Evolutionary conservation across 2,888 invertebrate species (phyloP).

Genomic region (Rhaphigaster nebulosa): DNA sequence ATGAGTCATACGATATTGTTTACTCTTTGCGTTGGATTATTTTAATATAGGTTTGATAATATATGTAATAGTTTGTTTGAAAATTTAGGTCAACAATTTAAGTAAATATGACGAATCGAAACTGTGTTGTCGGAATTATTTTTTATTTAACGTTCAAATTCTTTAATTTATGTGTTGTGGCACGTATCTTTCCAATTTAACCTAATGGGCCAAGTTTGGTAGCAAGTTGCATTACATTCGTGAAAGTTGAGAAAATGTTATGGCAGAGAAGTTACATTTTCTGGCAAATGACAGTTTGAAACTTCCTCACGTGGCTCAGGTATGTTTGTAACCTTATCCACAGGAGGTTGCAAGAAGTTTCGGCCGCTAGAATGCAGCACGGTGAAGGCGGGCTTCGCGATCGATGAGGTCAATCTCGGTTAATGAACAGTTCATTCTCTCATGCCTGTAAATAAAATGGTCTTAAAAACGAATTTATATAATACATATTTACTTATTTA

Average conservation of each 20-base stretch:
- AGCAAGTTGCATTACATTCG: neutral
- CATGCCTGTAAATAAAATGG: neutral
- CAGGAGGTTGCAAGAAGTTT: slow-evolving; percentile 43
- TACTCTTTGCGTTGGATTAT: neutral
- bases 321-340: neutral
- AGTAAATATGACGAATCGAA: neutral
- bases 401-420: slow-evolving; percentile 50
- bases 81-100: neutral
- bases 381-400: neutral
- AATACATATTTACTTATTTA: neutral
- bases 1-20: neutral
- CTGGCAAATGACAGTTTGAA: slow-evolving; percentile 1
- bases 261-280: neutral
- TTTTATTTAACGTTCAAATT: neutral
- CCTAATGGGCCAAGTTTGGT: too few relatives aligned
- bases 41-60: neutral
- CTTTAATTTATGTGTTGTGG: neutral
- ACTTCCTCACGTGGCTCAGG: neutral
- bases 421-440: slow-evolving; percentile 57
- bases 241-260: neutral
- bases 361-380: slow-evolving; percentile 4
- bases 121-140: neutral
- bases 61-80: slow-evolving; percentile 6
- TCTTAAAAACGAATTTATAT: neutral
- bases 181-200: neutral